Evolutionary conservation across 2,113 vertebrate genomes (phyloP).

Genomic region (Synodontis membranacea): DNA sequence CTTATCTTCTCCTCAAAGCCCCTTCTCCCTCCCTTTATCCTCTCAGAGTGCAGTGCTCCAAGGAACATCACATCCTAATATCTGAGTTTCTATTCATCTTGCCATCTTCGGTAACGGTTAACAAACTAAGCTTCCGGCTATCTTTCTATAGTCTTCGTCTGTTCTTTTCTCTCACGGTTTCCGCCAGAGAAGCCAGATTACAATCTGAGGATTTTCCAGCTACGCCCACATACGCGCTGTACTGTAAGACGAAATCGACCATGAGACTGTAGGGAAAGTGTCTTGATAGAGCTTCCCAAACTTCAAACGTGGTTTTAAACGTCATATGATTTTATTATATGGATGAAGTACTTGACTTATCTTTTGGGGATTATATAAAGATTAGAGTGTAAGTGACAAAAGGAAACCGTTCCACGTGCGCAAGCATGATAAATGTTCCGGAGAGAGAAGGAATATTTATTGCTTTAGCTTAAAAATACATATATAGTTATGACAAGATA

Average conservation of each 20-base stretch:
- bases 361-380: not conserved
- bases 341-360: not conserved
- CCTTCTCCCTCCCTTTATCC: conserved; percentile 2
- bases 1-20: conserved; percentile 14
- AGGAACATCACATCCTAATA: conserved; percentile 59
- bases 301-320: not conserved
- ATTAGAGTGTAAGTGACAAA: not conserved
- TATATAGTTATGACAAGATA: not conserved
- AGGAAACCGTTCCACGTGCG: not conserved
- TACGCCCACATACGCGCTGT: conserved; percentile 5
- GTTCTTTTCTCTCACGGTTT: conserved; percentile 59
- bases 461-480: not conserved
- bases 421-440: not conserved
- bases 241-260: too few relatives aligned
- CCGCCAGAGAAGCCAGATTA: conserved; percentile 40
- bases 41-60: conserved; percentile 30
- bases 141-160: conserved; percentile 58
- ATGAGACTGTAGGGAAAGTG: not conserved
- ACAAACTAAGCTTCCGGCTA: conserved; percentile 61
- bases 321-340: not conserved
- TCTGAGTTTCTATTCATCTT: conserved; percentile 68
- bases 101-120: conserved; percentile 55
- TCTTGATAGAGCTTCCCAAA: not conserved
- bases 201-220: conserved; percentile 59
- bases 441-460: not conserved